Evolutionary conservation across 2,797 vertebrate species (phyloP).

Genomic region (Eidolon dupreanum): DNA sequence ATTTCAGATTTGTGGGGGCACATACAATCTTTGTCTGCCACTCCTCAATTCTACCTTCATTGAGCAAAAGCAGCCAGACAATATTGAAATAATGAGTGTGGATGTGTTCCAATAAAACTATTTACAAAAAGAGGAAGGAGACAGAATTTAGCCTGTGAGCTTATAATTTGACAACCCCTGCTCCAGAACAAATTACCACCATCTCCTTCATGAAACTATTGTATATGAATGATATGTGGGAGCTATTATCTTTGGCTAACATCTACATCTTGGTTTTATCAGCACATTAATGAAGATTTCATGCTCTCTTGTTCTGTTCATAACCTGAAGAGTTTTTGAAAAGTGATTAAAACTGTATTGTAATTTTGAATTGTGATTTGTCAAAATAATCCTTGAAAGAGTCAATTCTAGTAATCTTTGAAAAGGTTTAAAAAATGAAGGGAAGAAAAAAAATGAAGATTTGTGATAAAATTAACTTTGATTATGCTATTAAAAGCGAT

Average conservation of each 20-base stretch:
- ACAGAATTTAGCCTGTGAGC: not conserved
- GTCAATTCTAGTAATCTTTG: not conserved
- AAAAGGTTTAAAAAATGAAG: not conserved
- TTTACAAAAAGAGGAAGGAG: conserved; percentile 28
- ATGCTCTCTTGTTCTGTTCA: not conserved
- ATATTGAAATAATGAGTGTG: not conserved
- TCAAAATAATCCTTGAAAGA: conserved; percentile 15
- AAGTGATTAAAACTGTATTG: not conserved
- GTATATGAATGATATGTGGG: not conserved
- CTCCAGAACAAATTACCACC: not conserved
- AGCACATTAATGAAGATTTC: conserved; percentile 12
- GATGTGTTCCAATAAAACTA: conserved; percentile 26
- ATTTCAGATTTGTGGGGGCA: conserved; percentile 10
- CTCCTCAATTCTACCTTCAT: not conserved
- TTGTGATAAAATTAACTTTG: not conserved
- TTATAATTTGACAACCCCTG: not conserved
- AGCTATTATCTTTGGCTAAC: conserved; percentile 18
- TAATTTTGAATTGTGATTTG: conserved; percentile 35
- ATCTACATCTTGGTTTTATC: conserved; percentile 22
- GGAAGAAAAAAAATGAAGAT: not conserved
- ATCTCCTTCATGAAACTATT: not conserved
- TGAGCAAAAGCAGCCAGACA: conserved; percentile 25
- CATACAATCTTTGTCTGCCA: not conserved
- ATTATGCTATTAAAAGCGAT: not conserved
- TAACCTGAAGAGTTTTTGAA: conserved; percentile 28